A percentile compares a stretch with the other conserved stretches of the same genome.
phyloP scores from a whole-genome alignment of 2,797 vertebrate species.

The Propithecus deckenii region DNA sequence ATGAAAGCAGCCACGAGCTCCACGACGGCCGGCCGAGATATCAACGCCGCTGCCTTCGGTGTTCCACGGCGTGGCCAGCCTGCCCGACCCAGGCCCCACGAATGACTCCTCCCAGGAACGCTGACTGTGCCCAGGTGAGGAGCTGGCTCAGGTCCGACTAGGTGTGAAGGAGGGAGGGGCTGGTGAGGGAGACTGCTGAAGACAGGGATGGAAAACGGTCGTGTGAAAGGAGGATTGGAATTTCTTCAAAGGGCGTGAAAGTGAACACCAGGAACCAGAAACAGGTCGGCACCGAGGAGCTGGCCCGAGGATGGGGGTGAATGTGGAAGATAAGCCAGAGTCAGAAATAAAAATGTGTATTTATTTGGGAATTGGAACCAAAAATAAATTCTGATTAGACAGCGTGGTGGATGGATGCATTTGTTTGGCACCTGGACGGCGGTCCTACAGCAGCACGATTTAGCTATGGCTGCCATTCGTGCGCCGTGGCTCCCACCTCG shows the following conservation, averaged over 20 bases:
- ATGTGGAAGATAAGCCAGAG: not conserved
- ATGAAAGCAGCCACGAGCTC: not conserved
- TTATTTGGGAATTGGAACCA: not conserved
- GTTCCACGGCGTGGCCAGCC: not conserved
- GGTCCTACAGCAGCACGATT: rapidly evolving
- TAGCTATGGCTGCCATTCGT: rapidly evolving
- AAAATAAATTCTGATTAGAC: not conserved
- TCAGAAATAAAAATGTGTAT: not conserved
- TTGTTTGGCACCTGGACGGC: not conserved
- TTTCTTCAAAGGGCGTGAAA: not conserved
- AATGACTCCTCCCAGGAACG: not conserved
- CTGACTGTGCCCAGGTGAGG: not conserved
- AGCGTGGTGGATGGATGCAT: rapidly evolving
- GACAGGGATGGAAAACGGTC: not conserved
- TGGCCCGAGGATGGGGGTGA: not conserved
- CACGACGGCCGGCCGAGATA: too few species aligned
- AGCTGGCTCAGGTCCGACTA: not conserved
- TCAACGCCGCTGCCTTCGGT: not conserved
- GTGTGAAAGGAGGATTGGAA: not conserved
- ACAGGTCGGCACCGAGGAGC: not conserved
- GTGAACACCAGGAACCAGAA: not conserved
- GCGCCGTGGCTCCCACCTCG: rapidly evolving
- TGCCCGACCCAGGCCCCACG: not conserved
- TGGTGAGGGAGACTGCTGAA: rapidly evolving
- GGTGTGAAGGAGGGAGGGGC: not conserved